Conservation (phyloP, 2,797 vertebrate species). For the Poecilia gillii region DNA sequence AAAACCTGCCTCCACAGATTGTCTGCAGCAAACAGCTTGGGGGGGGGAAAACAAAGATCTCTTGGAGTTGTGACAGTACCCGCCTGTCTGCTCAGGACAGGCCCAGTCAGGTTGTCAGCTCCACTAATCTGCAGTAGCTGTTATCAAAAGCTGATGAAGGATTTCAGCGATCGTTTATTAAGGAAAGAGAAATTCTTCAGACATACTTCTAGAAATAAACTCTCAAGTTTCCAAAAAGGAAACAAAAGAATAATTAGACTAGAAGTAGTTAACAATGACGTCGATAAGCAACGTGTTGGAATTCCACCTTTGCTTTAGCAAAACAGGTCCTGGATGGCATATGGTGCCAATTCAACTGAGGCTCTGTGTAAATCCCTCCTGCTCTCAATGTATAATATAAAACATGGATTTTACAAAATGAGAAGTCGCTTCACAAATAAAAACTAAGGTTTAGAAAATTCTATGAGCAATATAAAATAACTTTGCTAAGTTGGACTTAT, state of each 20-base stretch:
- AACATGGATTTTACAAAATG: not conserved
- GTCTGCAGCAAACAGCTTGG: conserved; percentile 49
- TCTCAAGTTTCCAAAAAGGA: conserved; percentile 23
- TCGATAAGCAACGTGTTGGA: not conserved
- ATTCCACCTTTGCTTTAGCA: not conserved
- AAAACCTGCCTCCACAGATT: conserved; percentile 34
- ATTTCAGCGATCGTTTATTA: conserved; percentile 61
- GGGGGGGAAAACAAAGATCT: conserved; percentile 31
- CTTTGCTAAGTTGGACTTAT: not conserved
- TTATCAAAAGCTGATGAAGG: conserved; percentile 65
- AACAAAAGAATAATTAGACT: not conserved
- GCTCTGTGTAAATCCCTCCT: not conserved
- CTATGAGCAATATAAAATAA: not conserved
- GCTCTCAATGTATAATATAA: not conserved
- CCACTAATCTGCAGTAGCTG: conserved; percentile 45
- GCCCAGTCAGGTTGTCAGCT: conserved; percentile 65
- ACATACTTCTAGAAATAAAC: conserved; percentile 49
- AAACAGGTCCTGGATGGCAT: not conserved
- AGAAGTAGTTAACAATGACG: conserved; percentile 18
- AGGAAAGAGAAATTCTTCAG: conserved; percentile 52
- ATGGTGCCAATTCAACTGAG: not conserved
- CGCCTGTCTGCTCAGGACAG: conserved; percentile 48
- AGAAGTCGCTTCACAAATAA: not conserved
- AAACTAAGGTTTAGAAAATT: not conserved
- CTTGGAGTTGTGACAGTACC: conserved; percentile 38